phyloP scores from a whole-genome alignment of 53 echinoderm and acorn worm species.

The Paracentrotus lividus region DNA sequence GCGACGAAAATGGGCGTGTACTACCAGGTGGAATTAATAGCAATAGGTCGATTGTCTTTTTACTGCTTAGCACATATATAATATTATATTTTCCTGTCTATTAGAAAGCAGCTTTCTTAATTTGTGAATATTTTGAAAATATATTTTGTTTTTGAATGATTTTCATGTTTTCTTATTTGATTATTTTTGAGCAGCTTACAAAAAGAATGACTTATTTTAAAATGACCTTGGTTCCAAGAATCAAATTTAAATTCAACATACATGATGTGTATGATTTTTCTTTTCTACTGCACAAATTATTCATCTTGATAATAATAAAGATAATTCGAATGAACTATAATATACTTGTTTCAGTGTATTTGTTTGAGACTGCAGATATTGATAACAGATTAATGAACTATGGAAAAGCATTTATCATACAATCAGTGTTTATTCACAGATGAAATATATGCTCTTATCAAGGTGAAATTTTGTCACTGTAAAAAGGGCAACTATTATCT shows the following conservation, averaged over 20 bases:
- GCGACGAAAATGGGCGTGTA: background rate
- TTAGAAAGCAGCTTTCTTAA: conserved; percentile 7
- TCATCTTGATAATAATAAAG: conserved; percentile 21
- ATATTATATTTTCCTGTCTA: background rate
- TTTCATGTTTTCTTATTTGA: background rate
- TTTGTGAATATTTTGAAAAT: background rate
- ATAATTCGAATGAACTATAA: conserved; percentile 32
- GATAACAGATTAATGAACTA: too few species aligned
- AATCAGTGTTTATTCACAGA: too few species aligned
- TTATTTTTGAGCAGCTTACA: conserved; percentile 41
- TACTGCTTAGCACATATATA: conserved; percentile 20
- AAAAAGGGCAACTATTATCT: too few species aligned
- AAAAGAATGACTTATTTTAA: conserved; percentile 8
- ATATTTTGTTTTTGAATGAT: background rate
- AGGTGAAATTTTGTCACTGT: too few species aligned
- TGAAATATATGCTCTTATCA: too few species aligned
- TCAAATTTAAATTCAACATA: background rate
- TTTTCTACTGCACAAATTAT: conserved; percentile 20
- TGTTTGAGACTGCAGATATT: too few species aligned
- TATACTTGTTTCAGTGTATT: too few species aligned
- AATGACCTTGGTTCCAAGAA: conserved; percentile 19
- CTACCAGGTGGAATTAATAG: background rate
- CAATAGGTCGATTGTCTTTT: background rate
- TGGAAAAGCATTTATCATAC: too few species aligned
- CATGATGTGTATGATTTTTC: background rate